These are phyloP conservation scores for Sminthurinus aureus DNA, from an alignment of 2,888 invertebrate genomes.

Conservation along the genomic window DNA sequence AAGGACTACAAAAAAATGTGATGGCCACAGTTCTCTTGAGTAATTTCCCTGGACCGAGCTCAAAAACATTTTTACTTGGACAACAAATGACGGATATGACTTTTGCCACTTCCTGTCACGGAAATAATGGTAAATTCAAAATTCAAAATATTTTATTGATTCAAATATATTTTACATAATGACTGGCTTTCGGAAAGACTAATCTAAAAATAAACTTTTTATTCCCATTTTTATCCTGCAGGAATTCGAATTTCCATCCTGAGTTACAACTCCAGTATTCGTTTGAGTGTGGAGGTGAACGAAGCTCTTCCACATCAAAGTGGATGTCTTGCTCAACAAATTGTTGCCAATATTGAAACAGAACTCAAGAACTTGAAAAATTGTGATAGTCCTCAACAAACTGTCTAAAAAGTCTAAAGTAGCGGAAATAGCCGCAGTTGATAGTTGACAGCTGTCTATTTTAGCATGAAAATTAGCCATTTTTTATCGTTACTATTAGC, in stretches of 20 bases:
- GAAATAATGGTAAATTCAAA: conserved; percentile 22
- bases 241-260: conserved; percentile 24
- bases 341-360: conserved; percentile 19
- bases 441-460: too few species aligned
- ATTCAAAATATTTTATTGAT: background rate
- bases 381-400: background rate
- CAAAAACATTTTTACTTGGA: background rate
- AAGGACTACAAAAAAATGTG: conserved; percentile 28
- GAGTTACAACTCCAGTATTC: conserved; percentile 11
- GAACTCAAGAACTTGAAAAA: conserved; percentile 18
- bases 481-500: too few species aligned
- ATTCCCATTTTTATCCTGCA: background rate
- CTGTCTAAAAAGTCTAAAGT: background rate
- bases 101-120: conserved; percentile 32
- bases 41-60: conserved; percentile 15
- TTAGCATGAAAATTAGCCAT: too few species aligned
- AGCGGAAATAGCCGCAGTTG: too few species aligned
- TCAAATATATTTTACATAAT: background rate
- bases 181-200: background rate
- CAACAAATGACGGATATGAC: conserved; percentile 6
- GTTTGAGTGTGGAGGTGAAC: conserved; percentile 9
- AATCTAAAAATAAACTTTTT: background rate
- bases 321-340: conserved; percentile 4
- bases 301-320: conserved; percentile 4
- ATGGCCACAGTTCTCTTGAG: conserved; percentile 22